Percentiles rank a stretch among this genome's conserved stretches.
Evolutionary conservation across 2,888 invertebrate species (phyloP).

Genomic region (Apotomis turbidana): DNA sequence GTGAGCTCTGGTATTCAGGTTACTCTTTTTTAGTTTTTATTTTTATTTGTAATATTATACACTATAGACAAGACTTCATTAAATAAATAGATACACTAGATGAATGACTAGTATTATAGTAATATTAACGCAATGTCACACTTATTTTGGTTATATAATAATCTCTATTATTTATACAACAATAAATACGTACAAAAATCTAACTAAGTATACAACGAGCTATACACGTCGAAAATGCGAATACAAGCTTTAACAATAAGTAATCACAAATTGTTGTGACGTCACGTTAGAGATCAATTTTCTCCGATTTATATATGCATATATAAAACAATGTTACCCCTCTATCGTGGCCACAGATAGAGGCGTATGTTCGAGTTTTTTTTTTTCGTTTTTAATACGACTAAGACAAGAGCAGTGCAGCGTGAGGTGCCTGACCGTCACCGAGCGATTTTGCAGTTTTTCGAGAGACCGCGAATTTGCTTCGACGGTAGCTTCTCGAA

Average conservation of each 20-base stretch:
- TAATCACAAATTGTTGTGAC: slow-evolving; percentile 80
- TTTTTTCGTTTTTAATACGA: slow-evolving; percentile 69
- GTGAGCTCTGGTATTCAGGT: slow-evolving; percentile 39
- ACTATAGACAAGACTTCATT: slow-evolving; percentile 54
- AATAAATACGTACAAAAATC: slow-evolving; percentile 53
- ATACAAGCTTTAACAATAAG: slow-evolving; percentile 60
- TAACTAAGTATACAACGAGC: slow-evolving; percentile 58
- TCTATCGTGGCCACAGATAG: slow-evolving; percentile 80
- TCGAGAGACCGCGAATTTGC: slow-evolving; percentile 65
- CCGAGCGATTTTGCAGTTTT: slow-evolving; percentile 74
- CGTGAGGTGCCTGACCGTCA: slow-evolving; percentile 70
- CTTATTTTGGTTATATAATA: slow-evolving; percentile 57
- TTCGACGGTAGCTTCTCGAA: slow-evolving; percentile 71
- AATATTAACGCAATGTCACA: slow-evolving; percentile 69
- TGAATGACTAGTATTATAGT: slow-evolving; percentile 81
- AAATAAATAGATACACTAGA: slow-evolving; percentile 80
- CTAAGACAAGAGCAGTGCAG: slow-evolving; percentile 77
- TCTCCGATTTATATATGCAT: slow-evolving; percentile 79
- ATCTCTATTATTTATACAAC: slow-evolving; percentile 61
- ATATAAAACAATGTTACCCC: slow-evolving; percentile 69
- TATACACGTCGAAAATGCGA: slow-evolving; percentile 70
- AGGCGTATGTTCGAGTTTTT: slow-evolving; percentile 70
- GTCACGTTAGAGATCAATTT: slow-evolving; percentile 81
- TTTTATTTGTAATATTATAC: slow-evolving; percentile 48
- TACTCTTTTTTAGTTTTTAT: slow-evolving; percentile 47